Conservation (phyloP, 2,113 vertebrate genomes). For the Chionomys nivalis region DNA sequence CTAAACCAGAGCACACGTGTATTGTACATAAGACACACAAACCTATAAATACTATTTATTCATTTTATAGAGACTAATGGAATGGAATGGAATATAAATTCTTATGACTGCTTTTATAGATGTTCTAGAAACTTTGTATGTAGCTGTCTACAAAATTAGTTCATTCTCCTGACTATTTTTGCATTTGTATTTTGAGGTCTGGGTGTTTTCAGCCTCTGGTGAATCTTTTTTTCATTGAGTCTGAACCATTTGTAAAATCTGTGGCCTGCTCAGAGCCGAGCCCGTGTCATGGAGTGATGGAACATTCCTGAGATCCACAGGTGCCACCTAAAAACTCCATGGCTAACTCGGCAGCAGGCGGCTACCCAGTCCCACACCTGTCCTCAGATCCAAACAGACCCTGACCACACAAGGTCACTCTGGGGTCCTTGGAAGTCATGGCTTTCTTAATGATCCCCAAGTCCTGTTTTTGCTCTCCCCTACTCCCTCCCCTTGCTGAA, state of each 20-base stretch:
- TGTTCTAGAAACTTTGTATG: conserved; percentile 83
- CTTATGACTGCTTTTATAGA: conserved; percentile 86
- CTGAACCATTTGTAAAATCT: conserved; percentile 72
- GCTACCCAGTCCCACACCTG: background rate
- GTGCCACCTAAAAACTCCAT: conserved; percentile 73
- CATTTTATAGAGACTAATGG: conserved; percentile 85
- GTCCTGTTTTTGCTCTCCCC: background rate
- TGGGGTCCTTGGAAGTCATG: background rate
- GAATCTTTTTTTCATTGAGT: conserved; percentile 66
- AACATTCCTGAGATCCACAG: conserved; percentile 68
- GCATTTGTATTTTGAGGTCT: conserved; percentile 64
- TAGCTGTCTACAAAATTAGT: conserved; percentile 73
- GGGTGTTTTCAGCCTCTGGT: conserved; percentile 56
- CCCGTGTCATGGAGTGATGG: conserved; percentile 58
- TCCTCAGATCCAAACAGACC: background rate
- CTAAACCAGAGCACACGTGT: conserved; percentile 84
- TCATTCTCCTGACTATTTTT: conserved; percentile 74
- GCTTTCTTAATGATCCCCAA: conserved; percentile 67
- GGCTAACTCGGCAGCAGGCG: background rate
- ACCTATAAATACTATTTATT: conserved; percentile 86
- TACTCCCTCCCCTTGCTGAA: conserved; percentile 34
- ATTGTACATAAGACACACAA: conserved; percentile 80
- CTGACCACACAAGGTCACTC: conserved; percentile 50
- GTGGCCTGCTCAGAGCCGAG: conserved; percentile 8
- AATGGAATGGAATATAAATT: conserved; percentile 81